Evolutionary conservation across 2,888 invertebrate genomes (phyloP), one percentile per base, ranked within the genome.

Genomic region (Protula sp.): DNA sequence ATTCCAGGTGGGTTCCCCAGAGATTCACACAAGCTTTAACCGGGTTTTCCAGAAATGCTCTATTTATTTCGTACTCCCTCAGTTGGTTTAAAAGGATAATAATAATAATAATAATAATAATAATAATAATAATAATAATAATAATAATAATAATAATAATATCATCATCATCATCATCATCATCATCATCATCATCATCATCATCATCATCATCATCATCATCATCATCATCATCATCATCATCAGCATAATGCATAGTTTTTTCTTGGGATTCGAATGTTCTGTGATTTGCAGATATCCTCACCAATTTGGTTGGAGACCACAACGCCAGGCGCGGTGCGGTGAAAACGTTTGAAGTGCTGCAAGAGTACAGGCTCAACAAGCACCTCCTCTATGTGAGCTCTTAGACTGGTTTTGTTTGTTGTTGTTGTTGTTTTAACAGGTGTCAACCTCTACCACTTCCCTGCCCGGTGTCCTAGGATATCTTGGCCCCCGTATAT

Each of bases 311-410:
- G 59, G 89, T 93, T 57, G 93, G 93, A 28, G 88, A 89, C 58
- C 90, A 89, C 78, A 90, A 91, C 56, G 90, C 91, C 29, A 88
- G 88, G 68, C 86, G 88, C 67, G 93, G 93, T 53, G 88, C 91
- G 0, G 87, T 87, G 67, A 92, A 92, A 81, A 87, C 92, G 60
- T 93, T 93, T 81, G 88, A 90, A 77, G 88, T 90, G 55, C 82
- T 93, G 67, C 93, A 94, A 81, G 87, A 91, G 81, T 87, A 87
- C 65, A 86, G 87, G 73, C 87, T 91, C 75, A 94, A 94, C 81
- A 93, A 92, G 76, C 92, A 93, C 75, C 84, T 94, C 50, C 89
- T 92, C 83, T 93, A 93, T 83, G 92, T 92, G 79, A 88, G n/a
- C n/a, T n/a, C n/a, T n/a, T n/a, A n/a, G n/a, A n/a, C n/a, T n/a